These are phyloP conservation scores for Euplexia lucipara DNA, from an alignment of 2,888 invertebrate species.

Conservation along the genomic window DNA sequence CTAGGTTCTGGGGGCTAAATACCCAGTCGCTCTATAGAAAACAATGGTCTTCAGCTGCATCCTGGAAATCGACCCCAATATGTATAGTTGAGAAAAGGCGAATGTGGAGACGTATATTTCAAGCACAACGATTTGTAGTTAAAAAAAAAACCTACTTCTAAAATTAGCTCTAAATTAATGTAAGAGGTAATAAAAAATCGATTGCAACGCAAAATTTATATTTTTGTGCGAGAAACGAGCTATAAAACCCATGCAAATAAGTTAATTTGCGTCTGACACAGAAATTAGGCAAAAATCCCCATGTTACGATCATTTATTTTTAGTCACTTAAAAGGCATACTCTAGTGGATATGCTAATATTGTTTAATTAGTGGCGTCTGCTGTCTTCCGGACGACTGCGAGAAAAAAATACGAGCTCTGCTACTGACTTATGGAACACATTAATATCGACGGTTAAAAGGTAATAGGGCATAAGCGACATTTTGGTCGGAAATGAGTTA, in stretches of 20 bases:
- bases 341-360: conserved; percentile 87
- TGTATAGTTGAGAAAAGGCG: no score
- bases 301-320: conserved; percentile 70
- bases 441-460: no score
- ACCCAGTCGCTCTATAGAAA: no score
- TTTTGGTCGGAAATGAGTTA: no score
- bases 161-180: conserved; percentile 1
- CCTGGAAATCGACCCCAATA: no score
- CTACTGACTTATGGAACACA: conserved; percentile 85
- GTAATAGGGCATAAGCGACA: no score
- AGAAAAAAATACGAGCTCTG: conserved; percentile 85
- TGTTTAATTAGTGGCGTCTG: conserved; percentile 88
- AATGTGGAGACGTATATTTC: no score
- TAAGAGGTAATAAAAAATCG: background rate
- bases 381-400: conserved; percentile 81
- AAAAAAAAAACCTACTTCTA: conserved; percentile 4
- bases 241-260: conserved; percentile 72
- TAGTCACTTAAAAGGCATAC: conserved; percentile 75
- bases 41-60: no score
- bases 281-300: conserved; percentile 77
- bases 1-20: no score
- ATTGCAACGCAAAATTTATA: conserved; percentile 21
- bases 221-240: conserved; percentile 25
- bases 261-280: conserved; percentile 73
- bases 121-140: no score